A percentile compares a stretch with the other conserved stretches of the same genome.
These are phyloP conservation scores for Porites lobata DNA, from an alignment of 92 coral and sea anemone genomes.

Conservation along the genomic window DNA sequence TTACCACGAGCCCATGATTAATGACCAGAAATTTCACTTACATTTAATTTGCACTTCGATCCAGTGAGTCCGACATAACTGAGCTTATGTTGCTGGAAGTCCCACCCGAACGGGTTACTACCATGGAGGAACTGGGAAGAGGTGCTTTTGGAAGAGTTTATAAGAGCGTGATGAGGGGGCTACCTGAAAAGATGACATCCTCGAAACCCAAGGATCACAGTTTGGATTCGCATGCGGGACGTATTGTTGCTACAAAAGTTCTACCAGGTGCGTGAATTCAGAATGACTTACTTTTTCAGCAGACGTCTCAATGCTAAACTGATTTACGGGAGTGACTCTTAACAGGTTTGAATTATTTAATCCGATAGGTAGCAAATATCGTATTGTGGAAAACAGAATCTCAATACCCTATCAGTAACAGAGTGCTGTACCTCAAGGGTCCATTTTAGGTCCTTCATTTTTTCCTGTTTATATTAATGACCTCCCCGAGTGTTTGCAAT, in stretches of 20 bases:
- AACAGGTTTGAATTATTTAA: too few relatives aligned
- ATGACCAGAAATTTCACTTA: too few relatives aligned
- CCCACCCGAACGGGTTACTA: not conserved
- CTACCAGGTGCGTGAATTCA: not conserved
- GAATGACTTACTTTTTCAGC: not conserved
- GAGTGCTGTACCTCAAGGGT: too few relatives aligned
- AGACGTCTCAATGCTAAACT: not conserved
- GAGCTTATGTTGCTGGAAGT: not conserved
- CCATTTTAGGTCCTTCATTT: too few relatives aligned
- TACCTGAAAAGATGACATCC: not conserved
- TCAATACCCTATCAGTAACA: too few relatives aligned
- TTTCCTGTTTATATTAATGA: too few relatives aligned
- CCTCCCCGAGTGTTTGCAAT: too few relatives aligned
- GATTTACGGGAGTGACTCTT: too few relatives aligned
- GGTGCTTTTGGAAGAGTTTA: constrained; percentile 34
- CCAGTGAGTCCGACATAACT: not conserved
- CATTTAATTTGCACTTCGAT: not conserved
- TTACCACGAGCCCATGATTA: too few relatives aligned
- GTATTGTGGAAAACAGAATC: too few relatives aligned
- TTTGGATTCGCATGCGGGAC: not conserved
- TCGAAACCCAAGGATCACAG: not conserved
- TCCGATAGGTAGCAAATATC: too few relatives aligned
- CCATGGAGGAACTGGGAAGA: constrained; percentile 23
- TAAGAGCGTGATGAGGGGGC: not conserved
- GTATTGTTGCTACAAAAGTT: constrained; percentile 3